phyloP scores from a whole-genome alignment of 2,113 vertebrate genomes.

The Syrmaticus mikado region DNA sequence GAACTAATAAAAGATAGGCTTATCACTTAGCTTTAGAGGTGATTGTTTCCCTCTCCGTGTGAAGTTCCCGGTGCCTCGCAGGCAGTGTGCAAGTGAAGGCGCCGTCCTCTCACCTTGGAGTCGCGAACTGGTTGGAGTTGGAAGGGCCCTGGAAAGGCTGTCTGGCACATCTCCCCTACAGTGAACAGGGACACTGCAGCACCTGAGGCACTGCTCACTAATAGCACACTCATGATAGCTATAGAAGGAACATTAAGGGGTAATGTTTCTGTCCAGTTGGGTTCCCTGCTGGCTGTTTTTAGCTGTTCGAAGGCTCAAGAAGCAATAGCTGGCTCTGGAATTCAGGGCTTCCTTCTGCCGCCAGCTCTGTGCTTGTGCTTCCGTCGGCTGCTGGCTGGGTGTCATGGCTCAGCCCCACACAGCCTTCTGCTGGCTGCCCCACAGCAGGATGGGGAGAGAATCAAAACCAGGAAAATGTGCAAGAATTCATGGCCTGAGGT shows the following conservation, averaged over 20 bases:
- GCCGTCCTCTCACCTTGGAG: background rate
- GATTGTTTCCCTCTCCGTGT: background rate
- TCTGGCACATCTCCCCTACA: too few relatives aligned
- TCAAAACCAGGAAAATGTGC: background rate
- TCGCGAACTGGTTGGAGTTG: too few relatives aligned
- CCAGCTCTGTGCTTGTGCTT: background rate
- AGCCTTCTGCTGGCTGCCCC: background rate
- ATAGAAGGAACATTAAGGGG: conserved; percentile 24
- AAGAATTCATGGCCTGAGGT: too few relatives aligned
- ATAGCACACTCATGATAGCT: background rate
- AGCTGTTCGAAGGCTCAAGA: background rate
- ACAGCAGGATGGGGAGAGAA: background rate
- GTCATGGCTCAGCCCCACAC: background rate
- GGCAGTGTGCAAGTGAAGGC: background rate
- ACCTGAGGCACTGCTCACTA: background rate
- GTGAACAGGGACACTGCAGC: too few relatives aligned
- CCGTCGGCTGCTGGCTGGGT: accelerated
- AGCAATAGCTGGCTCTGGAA: background rate
- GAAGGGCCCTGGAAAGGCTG: too few relatives aligned
- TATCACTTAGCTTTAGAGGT: background rate
- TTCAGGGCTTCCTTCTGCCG: background rate
- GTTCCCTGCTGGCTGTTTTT: background rate
- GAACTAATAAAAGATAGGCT: background rate
- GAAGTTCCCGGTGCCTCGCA: background rate
- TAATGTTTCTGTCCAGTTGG: background rate